Percentiles rank a stretch among this genome's conserved stretches.
Evolutionary conservation across 1,140 invertebrate species (phyloP).

Genomic region (Sitophilus oryzae): DNA sequence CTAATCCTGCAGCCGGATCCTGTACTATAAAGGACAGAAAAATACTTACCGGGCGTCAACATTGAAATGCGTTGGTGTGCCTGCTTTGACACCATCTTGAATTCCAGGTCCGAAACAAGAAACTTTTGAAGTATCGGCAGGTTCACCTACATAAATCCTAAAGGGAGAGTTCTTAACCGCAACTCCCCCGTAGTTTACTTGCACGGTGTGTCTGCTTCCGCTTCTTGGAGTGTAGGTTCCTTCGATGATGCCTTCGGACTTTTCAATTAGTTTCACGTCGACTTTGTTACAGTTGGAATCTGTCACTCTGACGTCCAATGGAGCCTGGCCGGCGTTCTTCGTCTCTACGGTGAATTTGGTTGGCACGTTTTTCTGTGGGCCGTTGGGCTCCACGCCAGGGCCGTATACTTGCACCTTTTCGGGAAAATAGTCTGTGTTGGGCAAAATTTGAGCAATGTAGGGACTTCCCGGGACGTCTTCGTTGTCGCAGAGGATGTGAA

Average conservation of each 20-base stretch:
- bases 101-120: conserved; percentile 72
- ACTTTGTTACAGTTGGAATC: conserved; percentile 58
- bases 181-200: conserved; percentile 81
- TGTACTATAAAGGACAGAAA: too few species aligned
- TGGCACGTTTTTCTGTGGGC: conserved; percentile 58
- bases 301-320: conserved; percentile 63
- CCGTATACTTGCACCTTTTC: conserved; percentile 74
- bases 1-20: too few species aligned
- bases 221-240: conserved; percentile 72
- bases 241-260: conserved; percentile 66
- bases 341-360: conserved; percentile 69
- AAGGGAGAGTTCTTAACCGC: conserved; percentile 81
- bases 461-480: conserved; percentile 81
- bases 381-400: conserved; percentile 67
- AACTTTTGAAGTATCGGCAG: conserved; percentile 70
- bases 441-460: conserved; percentile 70
- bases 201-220: conserved; percentile 71
- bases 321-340: conserved; percentile 65
- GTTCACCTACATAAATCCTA: conserved; percentile 68
- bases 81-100: conserved; percentile 63
- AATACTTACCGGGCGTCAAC: conserved; percentile 64
- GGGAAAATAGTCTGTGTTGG: conserved; percentile 68
- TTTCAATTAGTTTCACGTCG: conserved; percentile 60
- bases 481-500: conserved; percentile 81
- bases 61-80: conserved; percentile 70